Conservation (phyloP, 2,797 vertebrate genomes). For the Margarornis squamiger region DNA sequence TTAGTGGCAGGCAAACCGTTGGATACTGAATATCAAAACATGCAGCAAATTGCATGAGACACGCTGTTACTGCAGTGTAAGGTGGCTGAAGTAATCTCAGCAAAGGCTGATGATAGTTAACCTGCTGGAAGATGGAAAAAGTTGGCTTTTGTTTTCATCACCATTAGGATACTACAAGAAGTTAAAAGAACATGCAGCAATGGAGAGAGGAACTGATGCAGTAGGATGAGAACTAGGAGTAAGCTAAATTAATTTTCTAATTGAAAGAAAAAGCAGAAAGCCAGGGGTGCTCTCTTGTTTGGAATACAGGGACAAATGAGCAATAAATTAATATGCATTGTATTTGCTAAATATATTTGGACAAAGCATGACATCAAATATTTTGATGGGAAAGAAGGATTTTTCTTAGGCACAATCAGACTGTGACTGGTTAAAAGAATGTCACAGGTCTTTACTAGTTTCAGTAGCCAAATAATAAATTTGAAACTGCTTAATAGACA, state of each 20-base stretch:
- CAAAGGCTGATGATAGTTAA: not conserved
- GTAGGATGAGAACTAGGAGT: not conserved
- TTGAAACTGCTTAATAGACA: not conserved
- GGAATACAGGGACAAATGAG: not conserved
- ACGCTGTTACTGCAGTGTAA: not conserved
- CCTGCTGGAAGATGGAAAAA: not conserved
- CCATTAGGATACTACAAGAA: not conserved
- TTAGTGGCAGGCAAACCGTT: not conserved
- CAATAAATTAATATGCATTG: not conserved
- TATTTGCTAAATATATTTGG: not conserved
- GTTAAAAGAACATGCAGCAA: not conserved
- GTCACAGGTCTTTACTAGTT: fast-evolving
- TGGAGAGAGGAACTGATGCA: not conserved
- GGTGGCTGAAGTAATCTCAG: not conserved
- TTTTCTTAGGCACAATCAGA: not conserved
- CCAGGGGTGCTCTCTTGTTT: not conserved
- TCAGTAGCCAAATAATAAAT: not conserved
- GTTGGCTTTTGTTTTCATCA: not conserved
- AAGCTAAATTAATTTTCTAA: not conserved
- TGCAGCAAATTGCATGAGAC: not conserved
- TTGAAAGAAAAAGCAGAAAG: not conserved
- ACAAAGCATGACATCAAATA: not conserved
- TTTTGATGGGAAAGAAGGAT: not conserved
- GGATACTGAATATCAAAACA: not conserved
- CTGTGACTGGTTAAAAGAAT: not conserved